Conservation (phyloP, 2,797 vertebrate species). For the Zalophus californianus region DNA sequence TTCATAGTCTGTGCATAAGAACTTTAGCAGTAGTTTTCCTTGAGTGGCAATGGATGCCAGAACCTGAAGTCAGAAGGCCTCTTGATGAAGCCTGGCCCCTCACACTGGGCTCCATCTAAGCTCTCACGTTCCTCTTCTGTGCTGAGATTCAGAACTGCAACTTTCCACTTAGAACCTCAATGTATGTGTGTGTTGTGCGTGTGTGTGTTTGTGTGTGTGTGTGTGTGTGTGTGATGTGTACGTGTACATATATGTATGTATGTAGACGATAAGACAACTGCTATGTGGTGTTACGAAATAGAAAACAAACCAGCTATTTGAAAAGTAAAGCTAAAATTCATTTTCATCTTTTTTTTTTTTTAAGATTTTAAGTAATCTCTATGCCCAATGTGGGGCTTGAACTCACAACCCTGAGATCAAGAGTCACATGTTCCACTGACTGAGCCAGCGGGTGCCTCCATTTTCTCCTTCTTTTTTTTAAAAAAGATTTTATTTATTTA, state of each 20-base stretch:
- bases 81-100: not conserved
- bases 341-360: not conserved
- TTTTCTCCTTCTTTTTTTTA: not conserved
- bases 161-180: not conserved
- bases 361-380: not conserved
- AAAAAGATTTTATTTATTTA: too few species aligned
- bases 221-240: not conserved
- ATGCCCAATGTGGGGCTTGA: not conserved
- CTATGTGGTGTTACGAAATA: not conserved
- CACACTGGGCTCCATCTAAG: not conserved
- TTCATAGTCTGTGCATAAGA: not conserved
- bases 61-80: not conserved
- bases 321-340: conserved; percentile 10
- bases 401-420: not conserved
- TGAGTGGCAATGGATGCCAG: not conserved
- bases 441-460: not conserved
- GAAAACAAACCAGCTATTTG: not conserved
- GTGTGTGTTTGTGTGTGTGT: too few species aligned
- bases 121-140: not conserved
- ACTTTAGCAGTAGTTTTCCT: not conserved
- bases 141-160: not conserved
- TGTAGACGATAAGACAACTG: not conserved
- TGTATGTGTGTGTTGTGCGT: too few species aligned
- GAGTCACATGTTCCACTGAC: not conserved
- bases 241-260: not conserved